A percentile compares a stretch with the other conserved stretches of the same genome.
phyloP scores from a whole-genome alignment of 2,888 invertebrate genomes.

The Villa cingulata region DNA sequence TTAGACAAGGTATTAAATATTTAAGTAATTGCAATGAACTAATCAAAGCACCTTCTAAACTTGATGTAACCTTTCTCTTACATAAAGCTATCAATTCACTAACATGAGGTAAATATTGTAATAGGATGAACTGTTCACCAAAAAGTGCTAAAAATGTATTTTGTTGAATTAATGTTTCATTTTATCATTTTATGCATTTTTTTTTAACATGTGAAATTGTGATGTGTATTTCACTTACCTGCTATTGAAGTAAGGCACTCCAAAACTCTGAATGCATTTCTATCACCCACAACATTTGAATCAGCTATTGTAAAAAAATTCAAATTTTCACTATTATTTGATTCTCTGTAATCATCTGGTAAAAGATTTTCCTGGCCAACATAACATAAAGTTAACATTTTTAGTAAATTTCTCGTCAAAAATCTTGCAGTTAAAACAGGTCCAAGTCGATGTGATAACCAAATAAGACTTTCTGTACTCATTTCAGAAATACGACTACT shows the following conservation, averaged over 20 bases:
- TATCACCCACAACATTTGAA: conserved; percentile 60
- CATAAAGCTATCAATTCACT: conserved; percentile 72
- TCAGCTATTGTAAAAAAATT: conserved; percentile 51
- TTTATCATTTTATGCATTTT: background rate
- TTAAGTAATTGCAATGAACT: conserved; percentile 70
- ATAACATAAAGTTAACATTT: conserved; percentile 90
- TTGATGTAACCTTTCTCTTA: conserved; percentile 63
- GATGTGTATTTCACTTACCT: conserved; percentile 44
- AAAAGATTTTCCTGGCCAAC: conserved; percentile 66
- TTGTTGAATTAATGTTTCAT: too few relatives aligned
- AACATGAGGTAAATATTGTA: conserved; percentile 84
- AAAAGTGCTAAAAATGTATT: conserved; percentile 53
- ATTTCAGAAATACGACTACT: conserved; percentile 63
- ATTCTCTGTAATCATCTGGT: conserved; percentile 35
- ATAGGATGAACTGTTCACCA: conserved; percentile 73
- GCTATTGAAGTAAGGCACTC: conserved; percentile 81
- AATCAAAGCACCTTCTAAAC: conserved; percentile 77
- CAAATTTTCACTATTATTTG: conserved; percentile 37
- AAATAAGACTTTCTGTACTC: conserved; percentile 75
- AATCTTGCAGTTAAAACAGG: conserved; percentile 87
- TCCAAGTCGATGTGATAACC: conserved; percentile 86
- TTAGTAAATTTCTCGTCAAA: conserved; percentile 77
- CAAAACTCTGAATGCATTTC: conserved; percentile 72
- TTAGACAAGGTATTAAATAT: conserved; percentile 66
- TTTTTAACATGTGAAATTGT: too few relatives aligned